Percentiles rank a stretch among this genome's conserved stretches.
Conservation (phyloP, 2,113 vertebrate species). For the Seriola aureovittata region DNA sequence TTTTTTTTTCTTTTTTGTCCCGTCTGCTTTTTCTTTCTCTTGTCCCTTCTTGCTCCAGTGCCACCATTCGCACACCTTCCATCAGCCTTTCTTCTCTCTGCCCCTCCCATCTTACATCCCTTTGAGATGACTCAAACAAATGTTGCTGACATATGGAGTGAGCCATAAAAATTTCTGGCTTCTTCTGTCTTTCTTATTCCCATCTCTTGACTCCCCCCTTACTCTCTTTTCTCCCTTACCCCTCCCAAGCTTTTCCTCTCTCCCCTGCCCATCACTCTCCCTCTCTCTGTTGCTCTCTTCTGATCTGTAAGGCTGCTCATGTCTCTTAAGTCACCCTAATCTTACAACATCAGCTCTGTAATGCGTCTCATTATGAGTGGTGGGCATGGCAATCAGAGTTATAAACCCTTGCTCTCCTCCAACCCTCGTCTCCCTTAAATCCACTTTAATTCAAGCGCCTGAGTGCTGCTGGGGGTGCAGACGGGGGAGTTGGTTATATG, state of each 20-base stretch:
- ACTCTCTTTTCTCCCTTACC: neutral
- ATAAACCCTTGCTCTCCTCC: slow-evolving; percentile 70
- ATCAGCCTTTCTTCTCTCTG: neutral
- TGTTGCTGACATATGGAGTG: neutral
- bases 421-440: slow-evolving; percentile 68
- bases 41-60: neutral
- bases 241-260: neutral
- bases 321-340: slow-evolving; percentile 79
- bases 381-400: slow-evolving; percentile 77
- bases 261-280: neutral
- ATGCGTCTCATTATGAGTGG: slow-evolving; percentile 82
- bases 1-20: slow-evolving; percentile 2
- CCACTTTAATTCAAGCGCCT: slow-evolving; percentile 72
- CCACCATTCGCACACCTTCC: neutral
- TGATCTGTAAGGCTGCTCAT: slow-evolving; percentile 55
- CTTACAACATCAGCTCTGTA: slow-evolving; percentile 83
- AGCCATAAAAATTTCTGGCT: neutral
- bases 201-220: neutral
- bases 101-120: neutral
- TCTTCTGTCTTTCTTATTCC: neutral
- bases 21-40: neutral
- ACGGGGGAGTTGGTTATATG: neutral
- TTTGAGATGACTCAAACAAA: slow-evolving; percentile 11
- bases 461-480: slow-evolving; percentile 25
- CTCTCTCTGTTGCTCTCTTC: slow-evolving; percentile 1